Percentiles rank a stretch among this genome's conserved stretches.
Conservation (phyloP, 1,140 invertebrate species). For the Neuroterus valhalla region DNA sequence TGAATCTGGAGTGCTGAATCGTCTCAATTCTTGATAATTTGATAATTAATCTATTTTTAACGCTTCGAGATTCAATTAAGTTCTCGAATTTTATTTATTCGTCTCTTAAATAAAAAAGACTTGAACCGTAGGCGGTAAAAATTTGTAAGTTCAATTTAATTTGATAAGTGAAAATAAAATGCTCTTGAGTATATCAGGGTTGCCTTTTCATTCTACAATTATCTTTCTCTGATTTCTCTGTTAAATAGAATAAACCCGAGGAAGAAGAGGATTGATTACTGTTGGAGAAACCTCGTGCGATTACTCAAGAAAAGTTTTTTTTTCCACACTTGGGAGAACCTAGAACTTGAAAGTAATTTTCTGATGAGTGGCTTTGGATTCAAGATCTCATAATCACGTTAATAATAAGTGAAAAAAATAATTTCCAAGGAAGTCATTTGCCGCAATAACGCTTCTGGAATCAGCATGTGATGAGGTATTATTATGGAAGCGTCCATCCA, state of each 20-base stretch:
- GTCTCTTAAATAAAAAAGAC: too few relatives aligned
- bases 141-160: background rate
- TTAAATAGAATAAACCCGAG: background rate
- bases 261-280: slow-evolving; percentile 3
- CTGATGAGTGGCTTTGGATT: too few relatives aligned
- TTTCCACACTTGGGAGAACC: background rate
- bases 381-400: too few relatives aligned
- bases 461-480: too few relatives aligned
- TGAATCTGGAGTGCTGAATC: too few relatives aligned
- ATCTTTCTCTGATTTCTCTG: slow-evolving; percentile 25
- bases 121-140: too few relatives aligned
- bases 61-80: too few relatives aligned
- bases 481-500: too few relatives aligned
- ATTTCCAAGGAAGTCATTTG: background rate
- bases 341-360: background rate
- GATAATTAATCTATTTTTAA: too few relatives aligned
- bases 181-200: background rate
- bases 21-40: too few relatives aligned
- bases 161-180: background rate
- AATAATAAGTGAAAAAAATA: background rate
- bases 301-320: background rate
- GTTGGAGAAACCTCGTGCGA: background rate
- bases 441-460: background rate
- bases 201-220: background rate
- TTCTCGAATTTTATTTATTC: too few relatives aligned